phyloP scores from a whole-genome alignment of 2,888 invertebrate genomes.

The Exocentrus adspersus region DNA sequence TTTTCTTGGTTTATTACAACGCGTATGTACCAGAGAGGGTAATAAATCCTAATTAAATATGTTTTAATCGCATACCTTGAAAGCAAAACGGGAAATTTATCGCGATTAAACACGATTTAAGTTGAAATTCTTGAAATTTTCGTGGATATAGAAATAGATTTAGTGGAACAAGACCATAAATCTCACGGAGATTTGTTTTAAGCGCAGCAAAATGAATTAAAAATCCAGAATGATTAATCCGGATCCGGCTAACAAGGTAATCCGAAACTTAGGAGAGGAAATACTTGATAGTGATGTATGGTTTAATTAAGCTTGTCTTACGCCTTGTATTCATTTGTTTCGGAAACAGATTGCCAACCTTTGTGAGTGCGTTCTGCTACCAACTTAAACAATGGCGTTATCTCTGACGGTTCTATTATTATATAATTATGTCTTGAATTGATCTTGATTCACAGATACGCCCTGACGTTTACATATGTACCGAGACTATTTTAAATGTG shows the following conservation, averaged over 20 bases:
- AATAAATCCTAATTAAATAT: slow-evolving; percentile 1
- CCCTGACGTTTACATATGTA: slow-evolving; percentile 33
- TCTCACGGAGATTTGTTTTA: slow-evolving; percentile 52
- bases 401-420: slow-evolving; percentile 47
- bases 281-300: slow-evolving; percentile 62
- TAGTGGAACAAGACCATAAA: slow-evolving; percentile 52
- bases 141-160: slow-evolving; percentile 46
- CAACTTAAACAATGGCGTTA: slow-evolving; percentile 52
- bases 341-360: slow-evolving; percentile 61
- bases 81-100: slow-evolving; percentile 10
- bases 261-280: slow-evolving; percentile 58
- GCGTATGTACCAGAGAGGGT: not conserved
- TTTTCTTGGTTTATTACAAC: not conserved
- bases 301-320: slow-evolving; percentile 64
- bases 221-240: slow-evolving; percentile 62
- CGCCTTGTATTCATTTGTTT: slow-evolving; percentile 64
- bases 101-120: slow-evolving; percentile 36
- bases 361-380: slow-evolving; percentile 51
- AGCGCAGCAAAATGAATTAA: slow-evolving; percentile 57
- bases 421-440: slow-evolving; percentile 37
- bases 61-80: not conserved
- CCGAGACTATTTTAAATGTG: slow-evolving; percentile 24
- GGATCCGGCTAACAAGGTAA: slow-evolving; percentile 61
- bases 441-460: slow-evolving; percentile 29
- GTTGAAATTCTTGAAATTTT: slow-evolving; percentile 37